phyloP scores from a whole-genome alignment of 1,140 invertebrate genomes.

The Drosophila simulans region DNA sequence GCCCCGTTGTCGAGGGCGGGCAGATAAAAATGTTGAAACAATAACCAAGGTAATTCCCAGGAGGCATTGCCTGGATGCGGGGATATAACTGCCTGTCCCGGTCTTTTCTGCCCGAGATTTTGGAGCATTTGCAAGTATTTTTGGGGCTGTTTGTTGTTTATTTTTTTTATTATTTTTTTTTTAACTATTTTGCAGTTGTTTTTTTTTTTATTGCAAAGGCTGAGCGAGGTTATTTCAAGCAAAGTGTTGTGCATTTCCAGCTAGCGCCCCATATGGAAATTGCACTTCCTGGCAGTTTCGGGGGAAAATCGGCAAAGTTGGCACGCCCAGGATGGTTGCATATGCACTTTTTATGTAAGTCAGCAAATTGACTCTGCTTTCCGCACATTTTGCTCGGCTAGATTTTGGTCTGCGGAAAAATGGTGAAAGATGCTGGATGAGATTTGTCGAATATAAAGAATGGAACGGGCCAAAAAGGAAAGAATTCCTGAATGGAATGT shows the following conservation, averaged over 20 bases:
- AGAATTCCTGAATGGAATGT: neutral
- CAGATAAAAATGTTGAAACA: conserved; percentile 77
- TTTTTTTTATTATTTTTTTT: conserved; percentile 4
- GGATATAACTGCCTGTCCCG: conserved; percentile 33
- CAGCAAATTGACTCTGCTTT: conserved; percentile 68
- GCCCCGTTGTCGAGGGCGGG: conserved; percentile 26
- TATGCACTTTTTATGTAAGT: conserved; percentile 65
- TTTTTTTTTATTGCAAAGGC: neutral
- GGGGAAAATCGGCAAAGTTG: conserved; percentile 2
- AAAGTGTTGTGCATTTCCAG: conserved; percentile 42
- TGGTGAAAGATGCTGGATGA: conserved; percentile 6
- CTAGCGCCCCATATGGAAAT: conserved; percentile 51
- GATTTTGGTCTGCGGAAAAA: neutral
- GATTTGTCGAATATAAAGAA: neutral
- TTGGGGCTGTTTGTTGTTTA: neutral
- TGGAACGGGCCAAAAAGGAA: neutral
- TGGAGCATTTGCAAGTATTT: conserved; percentile 54
- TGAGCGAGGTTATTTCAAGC: conserved; percentile 14
- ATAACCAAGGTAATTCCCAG: conserved; percentile 74
- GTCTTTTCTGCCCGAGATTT: conserved; percentile 50
- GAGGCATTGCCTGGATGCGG: conserved; percentile 58
- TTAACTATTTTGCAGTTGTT: neutral
- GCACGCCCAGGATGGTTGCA: conserved; percentile 6
- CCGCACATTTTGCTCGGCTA: conserved; percentile 60
- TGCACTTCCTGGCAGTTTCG: conserved; percentile 21